Evolutionary conservation across 1,140 invertebrate genomes (phyloP).

Genomic region (Drosophila repleta): DNA sequence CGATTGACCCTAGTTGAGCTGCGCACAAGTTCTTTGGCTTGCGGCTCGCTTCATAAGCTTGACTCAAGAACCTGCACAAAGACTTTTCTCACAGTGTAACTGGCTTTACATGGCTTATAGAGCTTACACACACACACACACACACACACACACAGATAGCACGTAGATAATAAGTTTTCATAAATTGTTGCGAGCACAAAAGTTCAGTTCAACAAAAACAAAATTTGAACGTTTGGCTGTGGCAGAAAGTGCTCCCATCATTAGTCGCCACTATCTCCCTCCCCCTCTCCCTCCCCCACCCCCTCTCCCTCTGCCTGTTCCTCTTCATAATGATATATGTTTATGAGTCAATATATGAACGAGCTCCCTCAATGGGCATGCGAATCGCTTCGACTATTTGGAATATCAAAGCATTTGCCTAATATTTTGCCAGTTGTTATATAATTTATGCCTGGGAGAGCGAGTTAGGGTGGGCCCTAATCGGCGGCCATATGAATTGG

Average conservation of each 20-base stretch:
- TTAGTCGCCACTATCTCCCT: background rate
- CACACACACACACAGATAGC: background rate
- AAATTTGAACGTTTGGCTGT: constrained; percentile 3
- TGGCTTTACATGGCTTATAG: constrained; percentile 24
- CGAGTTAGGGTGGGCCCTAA: too few relatives aligned
- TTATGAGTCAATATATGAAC: constrained; percentile 1
- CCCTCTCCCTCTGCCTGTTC: background rate
- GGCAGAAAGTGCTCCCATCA: constrained; percentile 4
- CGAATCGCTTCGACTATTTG: constrained; percentile 4
- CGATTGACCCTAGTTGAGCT: too few relatives aligned
- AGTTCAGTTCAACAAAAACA: constrained; percentile 46
- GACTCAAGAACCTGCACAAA: background rate
- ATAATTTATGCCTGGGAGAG: constrained; percentile 36
- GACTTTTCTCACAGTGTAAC: background rate
- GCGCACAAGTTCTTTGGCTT: too few relatives aligned
- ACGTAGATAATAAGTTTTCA: constrained; percentile 67
- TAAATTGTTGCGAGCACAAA: constrained; percentile 36
- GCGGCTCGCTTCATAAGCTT: too few relatives aligned
- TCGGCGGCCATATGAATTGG: background rate
- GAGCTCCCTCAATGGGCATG: constrained; percentile 7
- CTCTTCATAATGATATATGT: constrained; percentile 4
- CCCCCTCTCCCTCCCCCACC: background rate
- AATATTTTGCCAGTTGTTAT: constrained; percentile 44
- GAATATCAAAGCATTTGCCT: constrained; percentile 32
- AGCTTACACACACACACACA: constrained; percentile 3